Evolutionary conservation across 2,888 invertebrate genomes (phyloP).

Genomic region (Erpobdella octoculata): DNA sequence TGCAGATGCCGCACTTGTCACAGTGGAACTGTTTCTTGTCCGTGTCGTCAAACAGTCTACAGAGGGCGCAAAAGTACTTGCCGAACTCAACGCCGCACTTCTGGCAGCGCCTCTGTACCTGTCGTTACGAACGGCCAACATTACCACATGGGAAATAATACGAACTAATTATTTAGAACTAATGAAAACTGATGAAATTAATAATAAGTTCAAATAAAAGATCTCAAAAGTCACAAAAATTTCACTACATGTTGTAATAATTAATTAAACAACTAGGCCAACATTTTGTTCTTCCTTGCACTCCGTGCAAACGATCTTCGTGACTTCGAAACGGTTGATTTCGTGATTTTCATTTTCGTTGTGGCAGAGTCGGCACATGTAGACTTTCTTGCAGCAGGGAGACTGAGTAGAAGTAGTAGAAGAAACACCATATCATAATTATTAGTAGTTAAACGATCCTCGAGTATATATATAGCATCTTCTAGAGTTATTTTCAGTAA

Average conservation of each 20-base stretch:
- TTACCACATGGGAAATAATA: not conserved
- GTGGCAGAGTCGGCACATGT: conserved; percentile 80
- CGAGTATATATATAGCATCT: not conserved
- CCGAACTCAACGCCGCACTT: conserved; percentile 44
- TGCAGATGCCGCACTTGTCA: conserved; percentile 78
- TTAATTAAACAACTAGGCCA: conserved; percentile 29
- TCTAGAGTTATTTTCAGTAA: too few species aligned
- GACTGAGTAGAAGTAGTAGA: conserved; percentile 60
- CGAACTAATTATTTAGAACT: not conserved
- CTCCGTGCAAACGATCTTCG: conserved; percentile 72
- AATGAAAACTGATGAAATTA: not conserved
- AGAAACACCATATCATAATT: not conserved
- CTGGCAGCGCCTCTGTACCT: conserved; percentile 24
- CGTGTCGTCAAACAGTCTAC: conserved; percentile 79
- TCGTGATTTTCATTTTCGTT: conserved; percentile 77
- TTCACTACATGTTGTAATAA: not conserved
- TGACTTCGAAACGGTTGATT: conserved; percentile 73
- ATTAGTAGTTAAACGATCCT: not conserved
- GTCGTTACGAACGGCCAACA: not conserved
- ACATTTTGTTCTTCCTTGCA: conserved; percentile 67
- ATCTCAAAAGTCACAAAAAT: not conserved
- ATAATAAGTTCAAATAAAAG: not conserved
- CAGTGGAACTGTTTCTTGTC: conserved; percentile 86
- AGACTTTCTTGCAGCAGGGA: conserved; percentile 79
- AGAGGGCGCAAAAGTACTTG: conserved; percentile 77